These are phyloP conservation scores for Caenorhabditis sulstoni DNA, from an alignment of 2,888 invertebrate species.

Conservation along the genomic window DNA sequence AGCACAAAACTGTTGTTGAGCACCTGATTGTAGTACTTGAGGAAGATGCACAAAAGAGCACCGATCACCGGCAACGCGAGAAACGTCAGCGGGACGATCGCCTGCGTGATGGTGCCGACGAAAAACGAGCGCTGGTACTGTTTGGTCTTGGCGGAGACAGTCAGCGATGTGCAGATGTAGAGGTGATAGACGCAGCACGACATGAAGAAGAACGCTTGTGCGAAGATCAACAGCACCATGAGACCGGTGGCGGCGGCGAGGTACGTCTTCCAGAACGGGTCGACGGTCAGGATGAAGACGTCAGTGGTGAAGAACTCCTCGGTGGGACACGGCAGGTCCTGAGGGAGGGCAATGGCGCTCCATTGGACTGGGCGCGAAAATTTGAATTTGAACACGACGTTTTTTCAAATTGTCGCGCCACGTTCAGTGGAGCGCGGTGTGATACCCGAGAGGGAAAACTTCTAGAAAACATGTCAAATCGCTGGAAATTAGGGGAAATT, in stretches of 20 bases:
- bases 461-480: no score
- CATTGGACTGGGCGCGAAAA: no score
- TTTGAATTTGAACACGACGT: no score
- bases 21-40: slow-evolving; percentile 29
- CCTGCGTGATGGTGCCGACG: slow-evolving; percentile 35
- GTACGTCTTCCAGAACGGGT: slow-evolving; percentile 25
- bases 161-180: slow-evolving; percentile 21
- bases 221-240: not conserved
- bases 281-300: slow-evolving; percentile 25
- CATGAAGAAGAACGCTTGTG: slow-evolving; percentile 15
- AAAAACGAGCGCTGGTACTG: slow-evolving; percentile 34
- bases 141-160: slow-evolving; percentile 24
- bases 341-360: no score
- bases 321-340: slow-evolving; percentile 40
- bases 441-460: no score
- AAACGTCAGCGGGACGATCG: slow-evolving; percentile 22
- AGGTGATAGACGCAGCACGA: slow-evolving; percentile 28
- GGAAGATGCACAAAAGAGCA: slow-evolving; percentile 14
- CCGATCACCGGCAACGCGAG: slow-evolving; percentile 9
- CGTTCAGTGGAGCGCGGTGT: no score
- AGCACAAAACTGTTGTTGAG: slow-evolving; percentile 26
- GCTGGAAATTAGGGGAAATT: no score
- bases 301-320: slow-evolving; percentile 46
- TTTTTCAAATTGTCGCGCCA: no score
- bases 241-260: slow-evolving; percentile 12